phyloP scores from a whole-genome alignment of 2,888 invertebrate species.

The Lasioglossum zephyrum region DNA sequence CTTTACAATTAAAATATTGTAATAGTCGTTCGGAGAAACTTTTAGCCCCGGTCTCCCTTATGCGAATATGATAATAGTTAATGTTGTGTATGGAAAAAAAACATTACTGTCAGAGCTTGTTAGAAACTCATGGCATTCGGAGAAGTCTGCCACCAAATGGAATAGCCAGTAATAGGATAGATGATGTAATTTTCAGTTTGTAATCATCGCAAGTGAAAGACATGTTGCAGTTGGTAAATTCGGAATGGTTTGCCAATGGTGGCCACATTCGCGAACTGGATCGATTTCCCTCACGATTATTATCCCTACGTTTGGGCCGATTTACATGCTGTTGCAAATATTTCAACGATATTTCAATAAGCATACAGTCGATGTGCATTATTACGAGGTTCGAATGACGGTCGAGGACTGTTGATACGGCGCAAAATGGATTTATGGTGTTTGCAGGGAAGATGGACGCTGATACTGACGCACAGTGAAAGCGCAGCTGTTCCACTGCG shows the following conservation, averaged over 20 bases:
- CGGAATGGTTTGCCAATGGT: slow-evolving; percentile 31
- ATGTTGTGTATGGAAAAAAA: not conserved
- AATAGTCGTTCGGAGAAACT: too few species aligned
- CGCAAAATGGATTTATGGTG: slow-evolving; percentile 36
- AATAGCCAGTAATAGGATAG: not conserved
- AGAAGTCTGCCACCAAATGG: not conserved
- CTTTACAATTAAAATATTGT: too few species aligned
- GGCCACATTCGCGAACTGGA: slow-evolving; percentile 34
- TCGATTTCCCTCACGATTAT: slow-evolving; percentile 47
- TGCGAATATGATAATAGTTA: not conserved
- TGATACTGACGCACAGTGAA: slow-evolving; percentile 39
- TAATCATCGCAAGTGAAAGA: not conserved
- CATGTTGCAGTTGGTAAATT: not conserved
- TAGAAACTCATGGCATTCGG: not conserved
- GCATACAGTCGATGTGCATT: slow-evolving; percentile 41
- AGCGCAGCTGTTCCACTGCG: slow-evolving; percentile 32
- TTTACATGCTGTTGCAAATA: slow-evolving; percentile 49
- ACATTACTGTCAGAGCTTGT: not conserved
- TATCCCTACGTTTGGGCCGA: slow-evolving; percentile 26
- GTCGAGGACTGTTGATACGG: slow-evolving; percentile 49
- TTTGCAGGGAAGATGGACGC: slow-evolving; percentile 55
- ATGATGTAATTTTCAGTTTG: not conserved
- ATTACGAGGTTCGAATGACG: slow-evolving; percentile 39
- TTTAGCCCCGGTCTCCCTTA: too few species aligned
- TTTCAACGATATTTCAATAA: slow-evolving; percentile 59